Base-by-base conservation (phyloP, 23 tunicate species). In the Halocynthia aurantium region DNA sequence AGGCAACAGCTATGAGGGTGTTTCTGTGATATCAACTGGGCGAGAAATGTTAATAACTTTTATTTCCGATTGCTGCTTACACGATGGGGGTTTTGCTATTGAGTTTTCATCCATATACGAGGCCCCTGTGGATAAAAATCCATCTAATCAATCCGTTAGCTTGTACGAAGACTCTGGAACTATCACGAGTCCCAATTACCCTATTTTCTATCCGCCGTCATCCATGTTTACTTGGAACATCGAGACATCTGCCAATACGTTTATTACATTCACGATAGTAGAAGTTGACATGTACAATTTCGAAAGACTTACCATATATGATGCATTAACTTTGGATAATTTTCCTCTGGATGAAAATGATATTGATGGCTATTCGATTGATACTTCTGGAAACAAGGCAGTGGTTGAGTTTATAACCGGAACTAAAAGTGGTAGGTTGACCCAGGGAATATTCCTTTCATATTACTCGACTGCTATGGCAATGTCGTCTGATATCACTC, bases 11-110 rank as follows among this genome's bases (percentile, higher is more conserved):
- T 50, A 51, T 10, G 76, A 52, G 10, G 57, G 57, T 2, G 57
- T 0, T 21, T 71, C 76, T 9, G 50, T 71, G 10, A 9, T 10
- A 22, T 51, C 76, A 52, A 19, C 76, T 10, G 57, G 76, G n/a
- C 51, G 55, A 10, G 57, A 10, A 9, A 50, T 71, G 22, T 50
- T 71, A 1, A 52, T 71, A 8, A 0, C 8, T 10, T 71, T 71
- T 22, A 53, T 9, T 17, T 44, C 51, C 49, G 76, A 71, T 52
- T 71, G 57, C 18, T 10, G 18, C 51, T 9, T n/a, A 18, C 6
- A 71, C 0, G 76, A 71, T 22, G 76, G 76, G 1, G 76, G 76
- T 19, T 71, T 71, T 71, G 22, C 76, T n/a, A 10, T 71, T 9
- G 51, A 71, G 49, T 71, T 71, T 71, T 22, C 31, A 2, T 12